Evolutionary conservation across 92 coral and sea anemone genomes (phyloP).

Genomic region (Desmophyllum pertusum): DNA sequence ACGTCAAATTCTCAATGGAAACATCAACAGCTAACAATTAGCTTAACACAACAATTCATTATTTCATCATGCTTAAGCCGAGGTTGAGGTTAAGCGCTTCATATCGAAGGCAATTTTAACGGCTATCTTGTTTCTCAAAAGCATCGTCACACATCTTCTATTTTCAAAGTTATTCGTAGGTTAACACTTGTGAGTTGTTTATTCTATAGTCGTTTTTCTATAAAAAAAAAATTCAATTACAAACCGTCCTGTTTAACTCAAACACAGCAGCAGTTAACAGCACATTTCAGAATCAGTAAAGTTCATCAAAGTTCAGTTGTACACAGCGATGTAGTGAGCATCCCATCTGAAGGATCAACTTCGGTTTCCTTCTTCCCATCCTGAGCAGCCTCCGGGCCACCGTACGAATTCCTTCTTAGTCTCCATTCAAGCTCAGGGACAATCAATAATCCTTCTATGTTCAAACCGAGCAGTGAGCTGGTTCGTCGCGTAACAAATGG

Average conservation of each 20-base stretch:
- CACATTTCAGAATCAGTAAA: background rate
- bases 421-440: conserved; percentile 42
- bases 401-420: conserved; percentile 29
- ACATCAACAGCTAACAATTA: background rate
- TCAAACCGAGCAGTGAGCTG: conserved; percentile 29
- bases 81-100: background rate
- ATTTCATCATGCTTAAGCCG: background rate
- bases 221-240: too few relatives aligned
- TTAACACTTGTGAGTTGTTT: background rate
- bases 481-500: conserved; percentile 28
- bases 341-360: conserved; percentile 43
- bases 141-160: background rate
- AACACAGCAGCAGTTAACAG: background rate
- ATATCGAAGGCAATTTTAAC: background rate
- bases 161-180: background rate
- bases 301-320: conserved; percentile 32
- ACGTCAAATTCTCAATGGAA: background rate
- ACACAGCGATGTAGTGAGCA: conserved; percentile 53
- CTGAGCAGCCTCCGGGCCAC: conserved; percentile 17
- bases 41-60: background rate
- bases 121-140: background rate
- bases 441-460: conserved; percentile 36
- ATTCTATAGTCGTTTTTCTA: background rate
- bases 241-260: background rate
- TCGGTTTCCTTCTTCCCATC: conserved; percentile 26